Evolutionary conservation across 2,113 vertebrate genomes (phyloP).

Genomic region (Leucopsar rothschildi): DNA sequence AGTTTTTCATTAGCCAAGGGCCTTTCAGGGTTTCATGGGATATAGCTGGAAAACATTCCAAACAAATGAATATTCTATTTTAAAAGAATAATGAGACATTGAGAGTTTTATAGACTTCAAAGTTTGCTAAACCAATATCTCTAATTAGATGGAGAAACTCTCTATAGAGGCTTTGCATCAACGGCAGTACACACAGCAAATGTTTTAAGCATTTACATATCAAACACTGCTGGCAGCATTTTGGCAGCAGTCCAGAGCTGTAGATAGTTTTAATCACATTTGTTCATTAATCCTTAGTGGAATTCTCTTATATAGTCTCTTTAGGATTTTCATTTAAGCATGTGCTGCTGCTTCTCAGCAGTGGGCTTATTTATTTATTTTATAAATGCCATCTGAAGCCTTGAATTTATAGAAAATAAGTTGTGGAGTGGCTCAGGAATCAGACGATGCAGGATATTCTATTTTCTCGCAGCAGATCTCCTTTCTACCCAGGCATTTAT

Average conservation of each 20-base stretch:
- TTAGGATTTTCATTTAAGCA: slow-evolving; percentile 49
- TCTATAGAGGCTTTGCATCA: slow-evolving; percentile 8
- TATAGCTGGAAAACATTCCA: slow-evolving; percentile 49
- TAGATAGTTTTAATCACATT: slow-evolving; percentile 55
- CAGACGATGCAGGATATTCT: neutral
- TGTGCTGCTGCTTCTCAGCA: slow-evolving; percentile 24
- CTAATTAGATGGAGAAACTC: slow-evolving; percentile 39
- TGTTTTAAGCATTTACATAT: slow-evolving; percentile 34
- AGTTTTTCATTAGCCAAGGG: slow-evolving; percentile 30
- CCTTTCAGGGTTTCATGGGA: slow-evolving; percentile 23
- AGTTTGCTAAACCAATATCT: slow-evolving; percentile 55
- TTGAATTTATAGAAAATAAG: neutral
- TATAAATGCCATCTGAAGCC: neutral
- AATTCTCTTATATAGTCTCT: slow-evolving; percentile 54
- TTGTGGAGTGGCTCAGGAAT: neutral
- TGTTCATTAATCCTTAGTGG: slow-evolving; percentile 25
- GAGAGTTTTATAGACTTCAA: slow-evolving; percentile 35
- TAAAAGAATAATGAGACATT: slow-evolving; percentile 53
- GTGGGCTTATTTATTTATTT: slow-evolving; percentile 42
- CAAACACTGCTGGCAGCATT: neutral
- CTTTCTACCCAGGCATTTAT: neutral
- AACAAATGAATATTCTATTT: slow-evolving; percentile 61
- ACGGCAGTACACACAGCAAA: neutral
- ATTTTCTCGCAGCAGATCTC: neutral
- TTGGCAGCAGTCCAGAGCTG: slow-evolving; percentile 19